Evolutionary conservation across 2,113 vertebrate species (phyloP).

Genomic region (Psilopogon haemacephalus): DNA sequence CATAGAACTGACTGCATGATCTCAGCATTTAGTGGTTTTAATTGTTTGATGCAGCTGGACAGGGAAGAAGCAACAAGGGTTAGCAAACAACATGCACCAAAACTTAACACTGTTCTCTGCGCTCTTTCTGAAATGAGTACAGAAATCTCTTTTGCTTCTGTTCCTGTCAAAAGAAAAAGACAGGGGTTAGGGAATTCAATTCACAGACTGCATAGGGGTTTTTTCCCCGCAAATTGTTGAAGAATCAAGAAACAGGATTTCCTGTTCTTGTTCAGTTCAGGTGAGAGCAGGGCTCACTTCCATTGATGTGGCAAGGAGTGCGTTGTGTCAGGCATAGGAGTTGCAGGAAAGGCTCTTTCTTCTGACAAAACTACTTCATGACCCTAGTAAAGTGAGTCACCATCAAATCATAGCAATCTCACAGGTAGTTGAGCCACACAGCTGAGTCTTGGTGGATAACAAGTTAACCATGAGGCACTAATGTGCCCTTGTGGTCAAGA

Average conservation of each 20-base stretch:
- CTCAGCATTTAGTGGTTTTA: neutral
- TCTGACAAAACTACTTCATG: neutral
- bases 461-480: no score
- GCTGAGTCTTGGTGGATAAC: no score
- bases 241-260: neutral
- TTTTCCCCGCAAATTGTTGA: neutral
- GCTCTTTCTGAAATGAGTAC: neutral
- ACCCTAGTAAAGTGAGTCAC: neutral
- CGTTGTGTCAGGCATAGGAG: neutral
- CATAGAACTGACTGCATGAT: neutral
- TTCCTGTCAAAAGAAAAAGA: neutral
- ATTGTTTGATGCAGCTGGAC: neutral
- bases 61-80: neutral
- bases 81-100: neutral
- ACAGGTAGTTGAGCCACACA: neutral
- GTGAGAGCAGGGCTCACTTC: neutral
- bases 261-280: no score
- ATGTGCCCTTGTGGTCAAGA: no score
- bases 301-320: neutral
- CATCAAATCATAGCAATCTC: neutral
- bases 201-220: neutral
- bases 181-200: neutral
- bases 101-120: neutral
- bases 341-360: neutral
- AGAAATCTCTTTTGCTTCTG: neutral